Percentiles rank a stretch among this genome's conserved stretches.
These are phyloP conservation scores for Reticulitermes lucifugus DNA, from an alignment of 2,888 invertebrate species.

Conservation along the genomic window DNA sequence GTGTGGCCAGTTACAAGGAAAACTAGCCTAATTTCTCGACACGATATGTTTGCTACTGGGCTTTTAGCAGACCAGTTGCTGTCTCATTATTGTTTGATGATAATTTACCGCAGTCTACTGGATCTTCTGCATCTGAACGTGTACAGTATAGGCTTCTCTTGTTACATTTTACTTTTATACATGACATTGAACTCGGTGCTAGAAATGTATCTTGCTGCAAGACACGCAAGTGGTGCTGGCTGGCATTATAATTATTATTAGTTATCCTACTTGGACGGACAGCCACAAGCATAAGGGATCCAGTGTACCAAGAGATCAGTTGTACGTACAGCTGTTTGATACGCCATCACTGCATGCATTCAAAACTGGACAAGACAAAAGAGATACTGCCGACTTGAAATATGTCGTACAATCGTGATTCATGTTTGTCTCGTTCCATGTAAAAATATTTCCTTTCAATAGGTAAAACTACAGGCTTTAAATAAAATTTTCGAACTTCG, in stretches of 20 bases:
- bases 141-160: conserved; percentile 44
- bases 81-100: conserved; percentile 39
- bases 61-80: conserved; percentile 41
- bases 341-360: not conserved
- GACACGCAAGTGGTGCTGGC: conserved; percentile 5
- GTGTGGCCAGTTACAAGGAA: conserved; percentile 46
- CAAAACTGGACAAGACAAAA: not conserved
- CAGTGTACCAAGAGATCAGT: not conserved
- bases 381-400: not conserved
- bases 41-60: conserved; percentile 45
- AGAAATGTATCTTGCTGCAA: conserved; percentile 1
- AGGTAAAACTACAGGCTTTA: too few species aligned
- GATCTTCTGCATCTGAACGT: conserved; percentile 19
- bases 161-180: conserved; percentile 1
- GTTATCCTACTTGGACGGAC: not conserved
- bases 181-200: conserved; percentile 19
- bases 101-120: conserved; percentile 15
- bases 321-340: conserved; percentile 17
- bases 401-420: conserved; percentile 10
- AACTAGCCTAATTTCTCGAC: conserved; percentile 47
- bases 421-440: not conserved
- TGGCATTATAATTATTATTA: conserved; percentile 14
- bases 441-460: too few species aligned
- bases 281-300: not conserved
- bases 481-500: too few species aligned